Evolutionary conservation across 1,140 invertebrate species (phyloP), one percentile per base, ranked within the genome.

Genomic region (Philotrypesis tridentata): DNA sequence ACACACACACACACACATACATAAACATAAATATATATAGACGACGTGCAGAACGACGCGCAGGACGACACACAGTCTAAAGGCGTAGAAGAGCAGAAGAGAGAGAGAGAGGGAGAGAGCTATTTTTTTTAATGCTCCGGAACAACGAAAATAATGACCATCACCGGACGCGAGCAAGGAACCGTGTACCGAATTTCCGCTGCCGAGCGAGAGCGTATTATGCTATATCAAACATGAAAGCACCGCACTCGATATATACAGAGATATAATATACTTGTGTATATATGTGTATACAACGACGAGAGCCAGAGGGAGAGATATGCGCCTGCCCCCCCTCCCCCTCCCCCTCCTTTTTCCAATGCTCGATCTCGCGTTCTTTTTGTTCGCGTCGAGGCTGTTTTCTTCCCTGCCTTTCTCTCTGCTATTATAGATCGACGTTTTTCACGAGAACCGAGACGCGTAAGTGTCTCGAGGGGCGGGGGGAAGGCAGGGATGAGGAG

Each of bases 121-220:
- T 1, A 0, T 43, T 43, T 43, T 72, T 43, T 72, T 72, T 25
- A 9, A 27, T 17, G n/a, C 33, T 43, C 70, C 70, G 37, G 25
- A 43, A 72, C 31, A 72, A 37, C 67, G 70, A 72, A 60, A 73
- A 73, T 73, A 73, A 73, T 73, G 71, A 27, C 33, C 25, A n/a
- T n/a, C n/a, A 17, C 29, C 29, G 67, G 23, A 65, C 11, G 23
- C 23, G 33, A 40, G 70, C 70, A 72, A 72, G 70, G 70, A 72
- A 72, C 70, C 70, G n/a, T 72, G 70, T 21, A 72, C n/a, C 70
- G 37, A 72, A 74, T 74, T 74, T 74, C 72, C 72, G 72, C 29
- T 17, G 1, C 21, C 2, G 48, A 12, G 14, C 14, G n/a, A 17
- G n/a, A 17, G 63, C 23, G 63, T 23, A 60, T 17, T 60, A 60